phyloP scores from a whole-genome alignment of 1,140 invertebrate species.

The Eriocheir sinensis region DNA sequence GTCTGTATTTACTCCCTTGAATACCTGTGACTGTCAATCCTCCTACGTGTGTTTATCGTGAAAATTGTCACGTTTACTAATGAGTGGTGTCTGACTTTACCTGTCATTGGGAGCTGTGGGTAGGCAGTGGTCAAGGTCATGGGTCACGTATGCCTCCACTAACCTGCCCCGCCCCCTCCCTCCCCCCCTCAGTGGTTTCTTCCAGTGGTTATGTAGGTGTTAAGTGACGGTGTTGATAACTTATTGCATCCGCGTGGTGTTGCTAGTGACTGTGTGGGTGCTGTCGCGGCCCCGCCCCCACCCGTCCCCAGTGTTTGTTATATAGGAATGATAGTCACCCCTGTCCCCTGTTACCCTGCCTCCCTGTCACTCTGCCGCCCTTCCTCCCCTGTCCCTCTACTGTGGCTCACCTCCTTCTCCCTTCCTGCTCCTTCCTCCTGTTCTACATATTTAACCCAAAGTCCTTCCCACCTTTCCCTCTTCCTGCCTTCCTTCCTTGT shows the following conservation, averaged over 20 bases:
- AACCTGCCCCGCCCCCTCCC: background rate
- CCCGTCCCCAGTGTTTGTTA: background rate
- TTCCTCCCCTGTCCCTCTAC: slow-evolving; percentile 11
- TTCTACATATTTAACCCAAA: background rate
- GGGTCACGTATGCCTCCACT: background rate
- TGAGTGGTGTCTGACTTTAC: too few species aligned
- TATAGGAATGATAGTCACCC: slow-evolving; percentile 15
- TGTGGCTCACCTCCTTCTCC: background rate
- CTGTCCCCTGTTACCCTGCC: slow-evolving; percentile 32
- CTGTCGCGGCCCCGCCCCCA: background rate
- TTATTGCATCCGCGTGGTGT: too few species aligned
- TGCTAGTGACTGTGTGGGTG: too few species aligned
- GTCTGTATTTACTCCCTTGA: too few species aligned
- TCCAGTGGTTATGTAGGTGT: background rate
- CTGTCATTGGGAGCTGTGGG: background rate
- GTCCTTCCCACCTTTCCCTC: background rate
- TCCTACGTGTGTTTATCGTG: too few species aligned
- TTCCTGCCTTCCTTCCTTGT: background rate
- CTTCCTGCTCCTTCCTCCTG: background rate
- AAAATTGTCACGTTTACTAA: too few species aligned
- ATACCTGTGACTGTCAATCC: too few species aligned
- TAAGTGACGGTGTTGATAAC: too few species aligned
- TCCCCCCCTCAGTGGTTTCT: background rate
- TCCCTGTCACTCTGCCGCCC: slow-evolving; percentile 29
- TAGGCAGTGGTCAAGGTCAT: background rate